These are phyloP conservation scores for Exephanes ischioxanthus DNA, from an alignment of 2,888 invertebrate species.

Conservation along the genomic window DNA sequence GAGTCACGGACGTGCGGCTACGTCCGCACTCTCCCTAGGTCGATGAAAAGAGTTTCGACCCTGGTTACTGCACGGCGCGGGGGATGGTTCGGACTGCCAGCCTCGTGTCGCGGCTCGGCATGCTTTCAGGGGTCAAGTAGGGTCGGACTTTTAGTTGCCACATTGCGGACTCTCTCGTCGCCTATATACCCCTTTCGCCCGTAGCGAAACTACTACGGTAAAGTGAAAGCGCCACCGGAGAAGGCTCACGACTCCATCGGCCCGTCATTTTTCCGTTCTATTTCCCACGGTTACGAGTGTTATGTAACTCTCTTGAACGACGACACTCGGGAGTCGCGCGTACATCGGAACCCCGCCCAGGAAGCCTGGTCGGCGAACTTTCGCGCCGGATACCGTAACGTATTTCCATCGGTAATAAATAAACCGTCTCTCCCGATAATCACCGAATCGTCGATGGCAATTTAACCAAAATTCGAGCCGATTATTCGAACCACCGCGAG, in stretches of 20 bases:
- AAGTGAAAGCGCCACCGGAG: slow-evolving; percentile 51
- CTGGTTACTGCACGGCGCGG: slow-evolving; percentile 42
- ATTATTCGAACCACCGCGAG: slow-evolving; percentile 9
- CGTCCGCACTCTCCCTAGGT: slow-evolving; percentile 27
- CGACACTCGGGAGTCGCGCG: slow-evolving; percentile 9
- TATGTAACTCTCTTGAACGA: not conserved
- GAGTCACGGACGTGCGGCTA: slow-evolving; percentile 52
- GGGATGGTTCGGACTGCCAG: slow-evolving; percentile 41
- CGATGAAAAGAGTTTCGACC: slow-evolving; percentile 65
- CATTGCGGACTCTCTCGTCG: slow-evolving; percentile 43
- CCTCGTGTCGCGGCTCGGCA: slow-evolving; percentile 35
- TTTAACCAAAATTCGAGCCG: slow-evolving; percentile 13
- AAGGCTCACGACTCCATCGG: slow-evolving; percentile 40
- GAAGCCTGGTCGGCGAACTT: slow-evolving; percentile 12
- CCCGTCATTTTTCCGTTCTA: slow-evolving; percentile 50
- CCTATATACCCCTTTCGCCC: slow-evolving; percentile 33
- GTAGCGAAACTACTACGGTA: slow-evolving; percentile 34
- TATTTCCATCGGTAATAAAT: slow-evolving; percentile 37
- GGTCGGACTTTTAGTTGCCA: slow-evolving; percentile 65
- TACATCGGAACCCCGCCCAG: not conserved
- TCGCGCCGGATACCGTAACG: slow-evolving; percentile 29
- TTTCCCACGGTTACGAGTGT: slow-evolving; percentile 45
- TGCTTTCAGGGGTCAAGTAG: slow-evolving; percentile 62
- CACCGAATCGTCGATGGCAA: slow-evolving; percentile 39
- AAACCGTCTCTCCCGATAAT: slow-evolving; percentile 35